These are phyloP conservation scores for Astropecten irregularis DNA, from an alignment of 53 echinoderm and acorn worm genomes.

Conservation along the genomic window DNA sequence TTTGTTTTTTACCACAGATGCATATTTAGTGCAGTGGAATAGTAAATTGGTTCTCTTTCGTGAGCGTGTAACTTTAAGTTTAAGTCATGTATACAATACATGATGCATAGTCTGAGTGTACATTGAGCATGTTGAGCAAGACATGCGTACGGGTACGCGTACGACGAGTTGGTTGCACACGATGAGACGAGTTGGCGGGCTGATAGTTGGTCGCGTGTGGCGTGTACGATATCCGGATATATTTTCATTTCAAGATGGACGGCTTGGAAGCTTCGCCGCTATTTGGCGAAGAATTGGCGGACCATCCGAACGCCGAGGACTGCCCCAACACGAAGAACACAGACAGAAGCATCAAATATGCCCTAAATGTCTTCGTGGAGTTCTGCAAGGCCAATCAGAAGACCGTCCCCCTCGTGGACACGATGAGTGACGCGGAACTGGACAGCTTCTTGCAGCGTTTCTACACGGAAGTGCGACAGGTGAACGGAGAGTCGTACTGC, in stretches of 20 bases:
- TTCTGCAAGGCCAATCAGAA: neutral
- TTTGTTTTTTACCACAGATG: no score
- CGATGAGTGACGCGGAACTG: neutral
- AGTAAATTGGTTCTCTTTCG: no score
- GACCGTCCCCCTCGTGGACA: neutral
- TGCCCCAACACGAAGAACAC: neutral
- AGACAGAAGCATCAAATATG: neutral
- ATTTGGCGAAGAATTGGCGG: neutral
- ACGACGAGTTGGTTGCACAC: no score
- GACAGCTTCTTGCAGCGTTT: neutral
- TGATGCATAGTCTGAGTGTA: no score
- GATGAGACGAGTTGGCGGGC: no score
- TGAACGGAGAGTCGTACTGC: neutral
- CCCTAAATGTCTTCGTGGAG: neutral
- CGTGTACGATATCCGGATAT: no score
- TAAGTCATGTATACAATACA: no score
- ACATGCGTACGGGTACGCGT: no score
- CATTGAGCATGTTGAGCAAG: no score
- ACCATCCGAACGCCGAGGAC: neutral
- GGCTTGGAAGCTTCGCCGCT: neutral
- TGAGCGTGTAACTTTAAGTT: no score
- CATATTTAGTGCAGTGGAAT: no score
- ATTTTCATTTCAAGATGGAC: neutral
- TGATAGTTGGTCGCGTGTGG: no score
- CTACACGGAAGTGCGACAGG: constrained; percentile 23